phyloP scores from a whole-genome alignment of 2,888 invertebrate genomes.

The Mesorhabditis belari region DNA sequence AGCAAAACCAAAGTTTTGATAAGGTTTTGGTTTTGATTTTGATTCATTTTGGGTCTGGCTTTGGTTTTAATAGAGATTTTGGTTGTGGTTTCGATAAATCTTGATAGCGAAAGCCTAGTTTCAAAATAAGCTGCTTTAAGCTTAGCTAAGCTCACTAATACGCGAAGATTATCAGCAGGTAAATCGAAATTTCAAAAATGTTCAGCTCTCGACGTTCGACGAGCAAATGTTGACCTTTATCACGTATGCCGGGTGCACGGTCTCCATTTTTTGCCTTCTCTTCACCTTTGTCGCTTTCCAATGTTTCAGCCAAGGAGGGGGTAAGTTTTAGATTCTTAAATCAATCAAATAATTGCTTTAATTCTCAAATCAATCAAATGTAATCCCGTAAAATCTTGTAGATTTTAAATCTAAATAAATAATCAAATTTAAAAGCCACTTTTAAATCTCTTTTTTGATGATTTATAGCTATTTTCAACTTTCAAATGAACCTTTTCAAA shows the following conservation, averaged over 20 bases:
- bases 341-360: no score
- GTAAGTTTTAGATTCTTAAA: slow-evolving; percentile 7
- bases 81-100: not conserved
- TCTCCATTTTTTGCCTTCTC: slow-evolving; percentile 41
- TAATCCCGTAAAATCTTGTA: not conserved
- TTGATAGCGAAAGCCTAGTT: not conserved
- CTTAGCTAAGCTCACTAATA: no score
- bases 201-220: slow-evolving; percentile 51
- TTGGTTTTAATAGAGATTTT: not conserved
- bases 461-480: not conserved
- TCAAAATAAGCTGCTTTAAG: no score
- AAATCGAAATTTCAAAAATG: no score
- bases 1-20: no score
- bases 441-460: slow-evolving; percentile 23
- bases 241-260: slow-evolving; percentile 38
- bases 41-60: no score
- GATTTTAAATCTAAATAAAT: not conserved
- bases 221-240: slow-evolving; percentile 30
- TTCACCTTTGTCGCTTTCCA: slow-evolving; percentile 33
- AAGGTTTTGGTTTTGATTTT: no score
- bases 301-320: slow-evolving; percentile 26
- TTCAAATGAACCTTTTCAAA: slow-evolving; percentile 60
- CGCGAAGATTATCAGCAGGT: no score
- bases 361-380: not conserved
- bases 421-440: not conserved